These are phyloP conservation scores for Heterotis niloticus DNA, from an alignment of 2,113 vertebrate species.

Conservation along the genomic window DNA sequence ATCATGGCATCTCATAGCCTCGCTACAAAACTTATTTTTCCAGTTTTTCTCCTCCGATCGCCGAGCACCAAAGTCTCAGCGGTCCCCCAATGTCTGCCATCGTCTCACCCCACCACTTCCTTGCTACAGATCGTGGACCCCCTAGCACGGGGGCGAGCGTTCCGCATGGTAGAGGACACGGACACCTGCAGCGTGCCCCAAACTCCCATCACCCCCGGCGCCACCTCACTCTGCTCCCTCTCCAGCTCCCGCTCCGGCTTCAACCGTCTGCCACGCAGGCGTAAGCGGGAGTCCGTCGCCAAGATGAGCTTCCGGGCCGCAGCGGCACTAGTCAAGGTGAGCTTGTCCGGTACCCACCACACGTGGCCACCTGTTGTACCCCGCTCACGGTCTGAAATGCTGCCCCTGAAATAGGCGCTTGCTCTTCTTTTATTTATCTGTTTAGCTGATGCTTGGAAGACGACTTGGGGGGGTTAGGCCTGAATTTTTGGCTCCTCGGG, in stretches of 20 bases:
- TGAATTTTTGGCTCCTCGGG: too few relatives aligned
- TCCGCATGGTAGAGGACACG: slow-evolving; percentile 86
- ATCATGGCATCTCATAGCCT: too few relatives aligned
- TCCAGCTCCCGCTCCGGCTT: slow-evolving; percentile 94
- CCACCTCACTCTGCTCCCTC: slow-evolving; percentile 90
- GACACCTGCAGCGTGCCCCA: slow-evolving; percentile 89
- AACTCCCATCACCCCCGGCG: slow-evolving; percentile 87
- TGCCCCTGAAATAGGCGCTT: too few relatives aligned
- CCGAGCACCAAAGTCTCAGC: too few relatives aligned
- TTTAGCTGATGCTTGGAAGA: not conserved
- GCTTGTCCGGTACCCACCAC: not conserved
- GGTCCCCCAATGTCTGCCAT: too few relatives aligned
- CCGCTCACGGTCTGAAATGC: too few relatives aligned
- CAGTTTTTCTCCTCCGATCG: too few relatives aligned
- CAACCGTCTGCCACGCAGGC: slow-evolving; percentile 79
- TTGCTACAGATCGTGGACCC: slow-evolving; percentile 86
- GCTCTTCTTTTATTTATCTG: too few relatives aligned
- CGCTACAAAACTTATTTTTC: too few relatives aligned
- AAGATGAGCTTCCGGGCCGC: slow-evolving; percentile 98
- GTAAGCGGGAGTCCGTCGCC: slow-evolving; percentile 93
- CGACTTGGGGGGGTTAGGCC: not conserved
- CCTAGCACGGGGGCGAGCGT: slow-evolving; percentile 86
- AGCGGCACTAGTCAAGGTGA: slow-evolving; percentile 85
- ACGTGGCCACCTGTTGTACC: not conserved
- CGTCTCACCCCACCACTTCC: slow-evolving; percentile 7